Conservation (phyloP, 35 echinoderm and acorn worm species). For the Stichopus chloronotus region DNA sequence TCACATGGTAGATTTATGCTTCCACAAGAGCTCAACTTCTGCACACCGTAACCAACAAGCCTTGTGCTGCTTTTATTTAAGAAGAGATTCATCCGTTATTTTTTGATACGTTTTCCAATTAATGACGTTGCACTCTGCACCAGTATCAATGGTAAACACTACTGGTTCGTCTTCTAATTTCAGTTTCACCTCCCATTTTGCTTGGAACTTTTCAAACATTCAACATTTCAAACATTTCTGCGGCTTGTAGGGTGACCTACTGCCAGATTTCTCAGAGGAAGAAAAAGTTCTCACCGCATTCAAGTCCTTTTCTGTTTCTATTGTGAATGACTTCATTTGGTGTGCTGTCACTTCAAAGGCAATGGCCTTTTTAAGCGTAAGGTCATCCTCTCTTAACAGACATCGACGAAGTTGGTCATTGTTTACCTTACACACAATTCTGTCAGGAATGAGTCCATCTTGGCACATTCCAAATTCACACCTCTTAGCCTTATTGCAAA, state of each 20-base stretch:
- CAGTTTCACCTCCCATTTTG: neutral
- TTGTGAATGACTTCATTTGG: slow-evolving; percentile 15
- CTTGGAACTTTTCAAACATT: neutral
- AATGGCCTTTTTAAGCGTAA: slow-evolving; percentile 38
- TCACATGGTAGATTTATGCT: neutral
- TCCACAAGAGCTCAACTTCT: neutral
- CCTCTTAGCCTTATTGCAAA: slow-evolving; percentile 33
- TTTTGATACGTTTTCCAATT: neutral
- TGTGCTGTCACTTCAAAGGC: slow-evolving; percentile 15
- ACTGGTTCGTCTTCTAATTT: neutral
- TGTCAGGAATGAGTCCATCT: slow-evolving; percentile 43
- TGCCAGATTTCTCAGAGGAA: neutral
- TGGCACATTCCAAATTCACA: slow-evolving; percentile 38
- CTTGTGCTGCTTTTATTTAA: neutral
- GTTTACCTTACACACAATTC: slow-evolving; percentile 26
- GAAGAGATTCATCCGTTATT: neutral
- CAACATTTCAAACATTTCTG: neutral
- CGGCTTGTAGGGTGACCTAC: neutral
- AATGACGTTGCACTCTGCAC: slow-evolving; percentile 61
- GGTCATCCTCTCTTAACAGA: neutral
- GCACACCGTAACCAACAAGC: neutral
- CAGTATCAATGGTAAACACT: slow-evolving; percentile 19
- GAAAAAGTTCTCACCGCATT: neutral
- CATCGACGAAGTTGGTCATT: neutral
- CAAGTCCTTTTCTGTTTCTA: neutral